Evolutionary conservation across 1,140 invertebrate species (phyloP), one percentile per base, ranked within the genome.

Genomic region (Drosophila tani): DNA sequence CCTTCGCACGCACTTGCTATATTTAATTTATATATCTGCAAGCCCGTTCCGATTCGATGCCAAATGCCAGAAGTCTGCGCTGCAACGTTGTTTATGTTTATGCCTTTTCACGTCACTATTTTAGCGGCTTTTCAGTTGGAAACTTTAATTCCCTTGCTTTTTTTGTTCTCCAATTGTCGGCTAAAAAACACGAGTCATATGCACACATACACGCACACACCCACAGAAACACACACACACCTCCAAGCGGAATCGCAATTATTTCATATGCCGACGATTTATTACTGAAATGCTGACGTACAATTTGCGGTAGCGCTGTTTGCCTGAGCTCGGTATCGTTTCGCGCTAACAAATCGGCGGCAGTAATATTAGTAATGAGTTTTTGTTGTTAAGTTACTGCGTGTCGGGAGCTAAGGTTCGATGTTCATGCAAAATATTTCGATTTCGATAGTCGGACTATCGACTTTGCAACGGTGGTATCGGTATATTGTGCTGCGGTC

Each of bases 111-210:
- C 12, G 40, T 59, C 41, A 38, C 21, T 11, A 53, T 32, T 53
- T 32, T 5, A 41, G 53, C 60, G 75, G 70, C 65, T 49, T 60
- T 67, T 73, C 24, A 60, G 41, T 62, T 38, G 19, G 5, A n/a
- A 53, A 69, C 41, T 59, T 65, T 24, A 71, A 46, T 63, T 67
- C 29, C n/a, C 21, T 43, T 51, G 35, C n/a, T 57, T 58, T 87
- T 67, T 67, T 58, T 87, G 60, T 67, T 59, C 35, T 74, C 56
- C 35, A 59, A 63, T 87, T 88, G 83, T 87, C 83, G 83, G 83
- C 84, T 45, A 71, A 85, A 81, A 86, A 79, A 67, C 82, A 81
- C 83, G 81, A 87, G 84, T 87, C 83, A 83, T 87, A 86, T 51
- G 51, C 50, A 71, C 60, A 46, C 60, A 53, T 27, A 63, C 57